These are phyloP conservation scores for Leucophenga varia DNA, from an alignment of 1,140 invertebrate species.

Conservation along the genomic window DNA sequence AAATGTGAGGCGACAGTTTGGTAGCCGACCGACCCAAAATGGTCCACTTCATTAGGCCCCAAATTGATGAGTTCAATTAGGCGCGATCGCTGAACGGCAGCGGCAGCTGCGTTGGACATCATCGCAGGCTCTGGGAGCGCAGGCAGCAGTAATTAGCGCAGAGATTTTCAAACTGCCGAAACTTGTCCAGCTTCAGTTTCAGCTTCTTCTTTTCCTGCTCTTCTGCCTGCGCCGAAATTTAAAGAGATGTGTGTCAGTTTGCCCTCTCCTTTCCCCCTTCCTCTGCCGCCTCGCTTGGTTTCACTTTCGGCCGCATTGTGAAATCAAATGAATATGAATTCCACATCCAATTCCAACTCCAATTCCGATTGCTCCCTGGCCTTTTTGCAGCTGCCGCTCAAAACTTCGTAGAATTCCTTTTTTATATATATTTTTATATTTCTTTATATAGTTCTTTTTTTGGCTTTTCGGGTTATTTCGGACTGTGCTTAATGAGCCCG, in stretches of 20 bases:
- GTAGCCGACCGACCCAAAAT: constrained; percentile 5
- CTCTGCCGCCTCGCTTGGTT: constrained; percentile 16
- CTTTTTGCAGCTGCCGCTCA: constrained; percentile 39
- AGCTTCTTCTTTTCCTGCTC: too few relatives aligned
- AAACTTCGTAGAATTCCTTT: constrained; percentile 38
- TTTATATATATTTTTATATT: constrained; percentile 16
- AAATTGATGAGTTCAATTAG: constrained; percentile 55
- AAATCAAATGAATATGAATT: constrained; percentile 52
- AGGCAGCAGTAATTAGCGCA: constrained; percentile 46
- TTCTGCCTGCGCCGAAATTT: too few relatives aligned
- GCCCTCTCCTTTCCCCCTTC: constrained; percentile 17
- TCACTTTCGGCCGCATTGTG: constrained; percentile 50
- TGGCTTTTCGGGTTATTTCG: constrained; percentile 27
- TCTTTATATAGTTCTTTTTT: too few relatives aligned
- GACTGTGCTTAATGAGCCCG: constrained; percentile 41
- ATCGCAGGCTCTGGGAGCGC: constrained; percentile 5
- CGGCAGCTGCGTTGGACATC: constrained; percentile 15
- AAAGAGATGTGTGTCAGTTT: constrained; percentile 25
- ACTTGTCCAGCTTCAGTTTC: constrained; percentile 27
- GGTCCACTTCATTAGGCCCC: constrained; percentile 38
- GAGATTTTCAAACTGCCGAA: constrained; percentile 56
- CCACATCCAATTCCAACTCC: constrained; percentile 21
- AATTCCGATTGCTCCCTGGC: too few relatives aligned
- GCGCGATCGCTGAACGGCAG: constrained; percentile 16
- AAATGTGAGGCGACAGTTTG: constrained; percentile 45